Percentiles rank a stretch among this genome's conserved stretches.
Evolutionary conservation across 1,140 invertebrate genomes (phyloP).

Genomic region (Tetranychus cinnabarinus): DNA sequence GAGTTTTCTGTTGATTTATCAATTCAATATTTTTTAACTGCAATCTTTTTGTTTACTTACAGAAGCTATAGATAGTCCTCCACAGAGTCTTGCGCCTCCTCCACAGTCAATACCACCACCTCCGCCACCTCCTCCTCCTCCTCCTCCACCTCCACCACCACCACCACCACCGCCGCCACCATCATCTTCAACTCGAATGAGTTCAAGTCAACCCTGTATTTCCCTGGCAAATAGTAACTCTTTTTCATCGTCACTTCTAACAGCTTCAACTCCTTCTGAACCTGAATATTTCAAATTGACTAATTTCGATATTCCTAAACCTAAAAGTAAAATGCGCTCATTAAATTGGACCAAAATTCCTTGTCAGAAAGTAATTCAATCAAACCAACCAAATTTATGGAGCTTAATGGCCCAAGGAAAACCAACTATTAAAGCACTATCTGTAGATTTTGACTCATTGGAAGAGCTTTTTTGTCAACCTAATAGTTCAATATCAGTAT

Average conservation of each 20-base stretch:
- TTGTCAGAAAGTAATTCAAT: conserved; percentile 27
- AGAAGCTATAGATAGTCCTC: too few relatives aligned
- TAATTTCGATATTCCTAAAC: conserved; percentile 31
- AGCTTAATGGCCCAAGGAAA: conserved; percentile 15
- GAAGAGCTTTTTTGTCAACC: conserved; percentile 77
- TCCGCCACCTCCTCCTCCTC: background rate
- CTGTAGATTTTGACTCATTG: conserved; percentile 71
- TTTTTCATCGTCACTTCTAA: background rate
- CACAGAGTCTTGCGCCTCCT: background rate
- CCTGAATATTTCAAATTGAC: conserved; percentile 10
- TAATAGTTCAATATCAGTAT: conserved; percentile 13
- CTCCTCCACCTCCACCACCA: conserved; percentile 22
- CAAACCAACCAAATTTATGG: conserved; percentile 15
- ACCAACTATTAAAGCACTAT: conserved; percentile 61
- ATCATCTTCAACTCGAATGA: conserved; percentile 5
- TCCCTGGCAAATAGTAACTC: conserved; percentile 16
- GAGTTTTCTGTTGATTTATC: too few relatives aligned
- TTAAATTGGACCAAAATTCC: conserved; percentile 86
- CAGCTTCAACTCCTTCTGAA: conserved; percentile 4
- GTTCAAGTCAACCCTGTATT: conserved; percentile 11
- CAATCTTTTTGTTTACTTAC: too few relatives aligned
- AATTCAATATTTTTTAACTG: too few relatives aligned
- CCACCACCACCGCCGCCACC: conserved; percentile 18
- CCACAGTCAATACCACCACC: background rate
- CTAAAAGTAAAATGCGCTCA: conserved; percentile 79